Evolutionary conservation across 2,888 invertebrate species (phyloP), one percentile per base, ranked within the genome.

Genomic region (Embidobia sp.): DNA sequence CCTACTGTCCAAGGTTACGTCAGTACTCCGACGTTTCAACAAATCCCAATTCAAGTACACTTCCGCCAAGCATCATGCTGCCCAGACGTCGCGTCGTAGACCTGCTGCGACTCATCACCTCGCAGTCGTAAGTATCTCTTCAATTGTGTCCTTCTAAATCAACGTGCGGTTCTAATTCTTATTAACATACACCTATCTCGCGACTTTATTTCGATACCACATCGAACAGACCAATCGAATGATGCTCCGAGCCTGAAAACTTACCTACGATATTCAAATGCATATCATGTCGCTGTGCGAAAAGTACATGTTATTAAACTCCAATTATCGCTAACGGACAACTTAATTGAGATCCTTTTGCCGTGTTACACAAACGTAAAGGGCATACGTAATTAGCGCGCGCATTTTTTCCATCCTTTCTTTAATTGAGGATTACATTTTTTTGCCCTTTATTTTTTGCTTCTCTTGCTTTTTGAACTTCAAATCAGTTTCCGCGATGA

Each of bases 41-140:
- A 66, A 67, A 63, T 40, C 35, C 46, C 22, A 63, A 75, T 55
- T 61, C 67, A 57, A 63, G 75, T 69, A 69, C 69, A 69, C 69
- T 75, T 75, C 74, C 69, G 70, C 31, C 26, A 37, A 64, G 61
- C 69, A 22, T 3, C 6, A 92, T 92, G 92, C 86, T 90, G 74
- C 86, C 90, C 48, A 90, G 92, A 80, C 92, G 92, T 86, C 92
- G 91, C 84, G 92, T 94, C 55, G 90, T 94, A 73, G 93, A 93
- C 89, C 90, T 95, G 80, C 89, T 95, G 69, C 91, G 93, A 84
- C 91, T 93, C 22, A 91, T 95, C 67, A 92, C 93, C 51, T 90
- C 91, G 59, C 92, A 92, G 73, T 93, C 94, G 94, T 94, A 91
- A 93, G 93, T 93, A 86, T 76, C 77, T 26, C 26, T 18, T 18